A percentile compares a stretch with the other conserved stretches of the same genome.
These are phyloP conservation scores for Peucedramus taeniatus DNA, from an alignment of 2,113 vertebrate genomes.

Conservation along the genomic window DNA sequence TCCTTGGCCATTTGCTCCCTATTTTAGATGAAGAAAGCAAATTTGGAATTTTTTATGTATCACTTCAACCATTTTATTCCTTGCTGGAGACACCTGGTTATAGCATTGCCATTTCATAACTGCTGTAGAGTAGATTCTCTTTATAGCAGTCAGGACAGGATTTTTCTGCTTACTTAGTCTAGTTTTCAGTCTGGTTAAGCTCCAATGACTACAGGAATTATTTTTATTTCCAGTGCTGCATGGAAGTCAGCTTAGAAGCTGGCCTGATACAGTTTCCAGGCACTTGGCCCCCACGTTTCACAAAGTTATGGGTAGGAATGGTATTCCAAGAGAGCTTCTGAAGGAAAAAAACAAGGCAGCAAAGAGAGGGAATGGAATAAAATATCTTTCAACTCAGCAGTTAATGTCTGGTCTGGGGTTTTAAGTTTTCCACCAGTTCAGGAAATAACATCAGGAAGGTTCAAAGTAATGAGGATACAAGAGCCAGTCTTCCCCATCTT, in stretches of 20 bases:
- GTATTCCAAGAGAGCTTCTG: neutral
- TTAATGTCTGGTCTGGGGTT: neutral
- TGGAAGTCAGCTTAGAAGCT: neutral
- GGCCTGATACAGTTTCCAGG: neutral
- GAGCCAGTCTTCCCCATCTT: neutral
- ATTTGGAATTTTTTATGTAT: neutral
- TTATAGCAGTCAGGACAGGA: neutral
- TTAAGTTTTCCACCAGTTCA: neutral
- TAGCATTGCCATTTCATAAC: neutral
- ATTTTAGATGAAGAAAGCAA: conserved; percentile 10
- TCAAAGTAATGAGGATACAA: neutral
- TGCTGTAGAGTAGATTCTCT: neutral
- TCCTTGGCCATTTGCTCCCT: neutral
- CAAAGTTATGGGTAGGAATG: neutral
- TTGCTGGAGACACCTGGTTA: neutral
- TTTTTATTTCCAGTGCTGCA: neutral
- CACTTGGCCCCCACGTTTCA: neutral
- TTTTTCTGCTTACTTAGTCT: neutral
- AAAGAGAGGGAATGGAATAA: neutral
- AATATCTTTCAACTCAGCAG: neutral
- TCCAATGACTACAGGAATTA: neutral
- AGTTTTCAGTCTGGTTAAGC: neutral
- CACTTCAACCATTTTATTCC: neutral
- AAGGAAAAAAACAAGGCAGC: neutral
- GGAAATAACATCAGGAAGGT: neutral